Conservation (phyloP, 2,113 vertebrate genomes). For the Chaenocephalus aceratus region DNA sequence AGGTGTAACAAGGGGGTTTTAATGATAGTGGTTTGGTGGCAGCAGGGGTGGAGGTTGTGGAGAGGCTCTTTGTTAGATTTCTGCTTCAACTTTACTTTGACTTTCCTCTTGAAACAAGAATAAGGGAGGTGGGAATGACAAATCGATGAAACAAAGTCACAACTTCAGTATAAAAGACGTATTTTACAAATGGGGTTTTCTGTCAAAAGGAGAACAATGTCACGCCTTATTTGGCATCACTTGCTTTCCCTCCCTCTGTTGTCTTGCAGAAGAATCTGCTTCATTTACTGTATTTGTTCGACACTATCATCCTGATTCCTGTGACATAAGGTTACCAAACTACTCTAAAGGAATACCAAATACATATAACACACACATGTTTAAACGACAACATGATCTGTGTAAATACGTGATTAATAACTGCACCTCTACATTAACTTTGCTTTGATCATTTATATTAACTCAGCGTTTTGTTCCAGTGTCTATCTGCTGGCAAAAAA, state of each 20-base stretch:
- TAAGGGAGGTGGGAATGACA: neutral
- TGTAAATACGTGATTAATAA: neutral
- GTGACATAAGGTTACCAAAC: neutral
- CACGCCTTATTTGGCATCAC: neutral
- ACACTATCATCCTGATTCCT: neutral
- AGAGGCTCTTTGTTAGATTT: slow-evolving; percentile 40
- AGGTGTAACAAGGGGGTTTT: slow-evolving; percentile 50
- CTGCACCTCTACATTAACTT: neutral
- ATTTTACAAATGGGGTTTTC: neutral
- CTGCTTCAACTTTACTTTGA: slow-evolving; percentile 29
- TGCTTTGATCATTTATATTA: neutral
- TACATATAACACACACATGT: neutral
- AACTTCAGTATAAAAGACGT: neutral
- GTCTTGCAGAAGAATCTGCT: neutral
- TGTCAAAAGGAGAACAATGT: neutral
- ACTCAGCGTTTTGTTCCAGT: neutral
- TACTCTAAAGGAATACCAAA: neutral
- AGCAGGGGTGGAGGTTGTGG: slow-evolving; percentile 11
- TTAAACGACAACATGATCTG: neutral
- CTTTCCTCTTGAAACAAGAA: slow-evolving; percentile 14
- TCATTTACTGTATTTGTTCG: neutral
- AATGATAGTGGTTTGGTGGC: slow-evolving; percentile 38
- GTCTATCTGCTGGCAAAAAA: neutral
- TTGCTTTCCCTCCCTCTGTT: neutral
- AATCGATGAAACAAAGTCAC: slow-evolving; percentile 4